Percentiles rank a stretch among this genome's conserved stretches.
Conservation (phyloP, 2,113 vertebrate genomes). For the Entomyzon cyanotis region DNA sequence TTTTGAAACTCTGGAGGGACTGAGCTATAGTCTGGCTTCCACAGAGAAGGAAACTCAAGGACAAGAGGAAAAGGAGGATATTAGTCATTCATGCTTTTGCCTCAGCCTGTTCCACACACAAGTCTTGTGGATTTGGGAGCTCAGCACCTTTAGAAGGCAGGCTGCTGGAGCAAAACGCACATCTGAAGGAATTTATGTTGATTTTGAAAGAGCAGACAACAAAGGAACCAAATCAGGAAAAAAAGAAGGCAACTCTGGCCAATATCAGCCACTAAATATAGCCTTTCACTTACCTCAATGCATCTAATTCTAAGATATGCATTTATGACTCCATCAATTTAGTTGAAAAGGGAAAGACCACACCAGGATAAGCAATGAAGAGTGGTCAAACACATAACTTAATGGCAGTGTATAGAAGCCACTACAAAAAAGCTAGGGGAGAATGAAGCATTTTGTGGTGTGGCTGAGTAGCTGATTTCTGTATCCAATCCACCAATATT, state of each 20-base stretch:
- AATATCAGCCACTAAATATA: slow-evolving; percentile 71
- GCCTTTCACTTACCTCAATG: slow-evolving; percentile 70
- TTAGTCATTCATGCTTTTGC: slow-evolving; percentile 35
- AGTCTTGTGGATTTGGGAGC: neutral
- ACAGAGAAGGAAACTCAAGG: slow-evolving; percentile 3
- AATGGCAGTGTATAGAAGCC: slow-evolving; percentile 75
- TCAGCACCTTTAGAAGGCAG: slow-evolving; percentile 14
- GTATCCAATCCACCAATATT: slow-evolving; percentile 64
- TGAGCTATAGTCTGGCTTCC: neutral
- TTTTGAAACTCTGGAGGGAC: neutral
- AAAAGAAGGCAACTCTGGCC: slow-evolving; percentile 48
- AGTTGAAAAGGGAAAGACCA: slow-evolving; percentile 76
- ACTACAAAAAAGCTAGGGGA: slow-evolving; percentile 73
- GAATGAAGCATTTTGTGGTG: slow-evolving; percentile 71
- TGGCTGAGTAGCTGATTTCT: slow-evolving; percentile 68
- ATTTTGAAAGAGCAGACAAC: slow-evolving; percentile 65
- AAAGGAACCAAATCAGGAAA: slow-evolving; percentile 63
- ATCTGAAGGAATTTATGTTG: slow-evolving; percentile 55
- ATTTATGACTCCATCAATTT: slow-evolving; percentile 74
- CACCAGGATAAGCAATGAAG: slow-evolving; percentile 73
- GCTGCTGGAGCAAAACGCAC: slow-evolving; percentile 38
- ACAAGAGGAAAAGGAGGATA: slow-evolving; percentile 7
- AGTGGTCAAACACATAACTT: slow-evolving; percentile 74
- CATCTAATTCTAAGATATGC: slow-evolving; percentile 74
- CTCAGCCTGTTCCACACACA: neutral